These are phyloP conservation scores for Calephelis nemesis DNA, from an alignment of 1,140 invertebrate genomes.

Conservation along the genomic window DNA sequence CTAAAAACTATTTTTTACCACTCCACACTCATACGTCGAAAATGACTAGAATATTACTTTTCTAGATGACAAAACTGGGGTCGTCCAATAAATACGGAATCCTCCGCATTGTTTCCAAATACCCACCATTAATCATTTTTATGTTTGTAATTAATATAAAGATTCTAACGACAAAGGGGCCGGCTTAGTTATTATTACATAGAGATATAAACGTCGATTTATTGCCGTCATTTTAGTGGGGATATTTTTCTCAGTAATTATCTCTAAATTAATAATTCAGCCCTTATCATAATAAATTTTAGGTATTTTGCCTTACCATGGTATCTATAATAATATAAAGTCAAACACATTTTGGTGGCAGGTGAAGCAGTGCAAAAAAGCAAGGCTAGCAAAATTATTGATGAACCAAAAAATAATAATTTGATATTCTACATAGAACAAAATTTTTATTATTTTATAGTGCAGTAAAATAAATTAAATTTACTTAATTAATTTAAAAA, in stretches of 20 bases:
- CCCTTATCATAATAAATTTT: background rate
- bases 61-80: constrained; percentile 65
- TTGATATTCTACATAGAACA: no score
- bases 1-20: background rate
- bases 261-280: constrained; percentile 4
- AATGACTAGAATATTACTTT: constrained; percentile 46
- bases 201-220: constrained; percentile 28
- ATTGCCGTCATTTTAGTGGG: constrained; percentile 19
- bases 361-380: no score
- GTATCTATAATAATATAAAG: no score
- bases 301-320: no score
- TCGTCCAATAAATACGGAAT: constrained; percentile 67
- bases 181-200: constrained; percentile 22
- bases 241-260: background rate
- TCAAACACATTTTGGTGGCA: no score
- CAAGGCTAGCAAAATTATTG: no score
- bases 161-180: constrained; percentile 51
- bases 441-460: no score
- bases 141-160: constrained; percentile 74
- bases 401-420: no score
- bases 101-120: constrained; percentile 68
- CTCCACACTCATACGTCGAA: constrained; percentile 16
- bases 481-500: no score
- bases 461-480: no score
- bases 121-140: constrained; percentile 72